phyloP scores from a whole-genome alignment of 2,113 vertebrate genomes.

The Callaeas wilsoni region DNA sequence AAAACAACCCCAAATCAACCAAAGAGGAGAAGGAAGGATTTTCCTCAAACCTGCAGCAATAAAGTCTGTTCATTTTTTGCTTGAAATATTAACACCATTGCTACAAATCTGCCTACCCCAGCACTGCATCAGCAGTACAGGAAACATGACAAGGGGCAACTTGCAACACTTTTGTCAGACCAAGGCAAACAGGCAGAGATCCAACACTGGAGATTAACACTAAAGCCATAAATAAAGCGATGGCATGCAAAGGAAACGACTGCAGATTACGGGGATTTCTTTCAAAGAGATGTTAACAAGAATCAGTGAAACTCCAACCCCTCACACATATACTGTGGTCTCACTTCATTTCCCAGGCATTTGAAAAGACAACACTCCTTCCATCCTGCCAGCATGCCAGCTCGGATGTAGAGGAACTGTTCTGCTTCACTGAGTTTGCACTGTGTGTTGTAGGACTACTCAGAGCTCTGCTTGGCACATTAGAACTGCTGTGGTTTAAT shows the following conservation, averaged over 20 bases:
- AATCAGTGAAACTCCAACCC: not conserved
- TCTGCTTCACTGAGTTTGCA: not conserved
- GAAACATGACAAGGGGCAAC: not conserved
- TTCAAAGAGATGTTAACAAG: not conserved
- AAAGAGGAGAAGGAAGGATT: not conserved
- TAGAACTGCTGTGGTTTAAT: not conserved
- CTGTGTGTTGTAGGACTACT: not conserved
- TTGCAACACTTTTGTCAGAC: not conserved
- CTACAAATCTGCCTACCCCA: not conserved
- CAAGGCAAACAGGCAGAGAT: not conserved
- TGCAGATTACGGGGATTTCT: not conserved
- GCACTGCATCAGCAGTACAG: not conserved
- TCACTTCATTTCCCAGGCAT: not conserved
- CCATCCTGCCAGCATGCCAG: not conserved
- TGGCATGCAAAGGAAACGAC: accelerated
- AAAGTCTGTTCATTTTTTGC: not conserved
- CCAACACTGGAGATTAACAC: not conserved
- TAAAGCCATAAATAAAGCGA: not conserved
- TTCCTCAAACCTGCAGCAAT: not conserved
- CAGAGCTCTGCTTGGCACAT: not conserved
- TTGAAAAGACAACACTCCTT: not conserved
- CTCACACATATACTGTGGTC: not conserved
- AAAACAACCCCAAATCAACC: not conserved
- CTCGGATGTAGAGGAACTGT: not conserved
- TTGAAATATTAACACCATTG: not conserved